phyloP scores from a whole-genome alignment of 2,797 vertebrate species.

The Lutra lutra region DNA sequence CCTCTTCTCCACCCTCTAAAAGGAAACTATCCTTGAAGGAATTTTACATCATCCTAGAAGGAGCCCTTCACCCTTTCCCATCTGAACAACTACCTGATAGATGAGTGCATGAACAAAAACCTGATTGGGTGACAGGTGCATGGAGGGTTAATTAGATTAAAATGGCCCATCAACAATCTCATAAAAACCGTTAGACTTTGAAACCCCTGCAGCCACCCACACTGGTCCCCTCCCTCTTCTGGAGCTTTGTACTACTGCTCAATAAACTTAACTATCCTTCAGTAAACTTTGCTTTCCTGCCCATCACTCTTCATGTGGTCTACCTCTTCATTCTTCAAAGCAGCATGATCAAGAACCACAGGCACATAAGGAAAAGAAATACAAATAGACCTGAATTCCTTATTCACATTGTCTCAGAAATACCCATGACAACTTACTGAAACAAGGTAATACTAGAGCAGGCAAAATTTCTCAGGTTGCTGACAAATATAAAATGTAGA shows the following conservation, averaged over 20 bases:
- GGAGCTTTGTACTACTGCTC: not conserved
- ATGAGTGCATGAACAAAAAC: not conserved
- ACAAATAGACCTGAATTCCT: not conserved
- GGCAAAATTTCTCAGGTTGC: conserved; percentile 1
- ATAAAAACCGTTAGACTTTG: not conserved
- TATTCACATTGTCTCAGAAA: not conserved
- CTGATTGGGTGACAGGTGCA: not conserved
- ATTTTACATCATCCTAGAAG: not conserved
- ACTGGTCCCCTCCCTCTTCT: not conserved
- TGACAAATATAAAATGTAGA: conserved; percentile 36
- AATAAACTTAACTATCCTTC: not conserved
- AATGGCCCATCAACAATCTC: not conserved
- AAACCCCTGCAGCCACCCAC: not conserved
- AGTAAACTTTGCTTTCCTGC: not conserved
- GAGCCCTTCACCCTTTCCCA: not conserved
- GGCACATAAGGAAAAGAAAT: not conserved
- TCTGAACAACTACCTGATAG: not conserved
- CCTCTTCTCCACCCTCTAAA: not conserved
- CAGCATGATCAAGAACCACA: not conserved
- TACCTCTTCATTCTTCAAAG: not conserved
- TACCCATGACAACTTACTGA: not conserved
- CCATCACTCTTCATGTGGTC: not conserved
- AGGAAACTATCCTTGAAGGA: not conserved
- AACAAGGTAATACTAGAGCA: not conserved
- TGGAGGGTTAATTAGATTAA: not conserved